Percentiles rank a stretch among this genome's conserved stretches.
phyloP scores from a whole-genome alignment of 2,113 vertebrate genomes.

The Callospermophilus lateralis region DNA sequence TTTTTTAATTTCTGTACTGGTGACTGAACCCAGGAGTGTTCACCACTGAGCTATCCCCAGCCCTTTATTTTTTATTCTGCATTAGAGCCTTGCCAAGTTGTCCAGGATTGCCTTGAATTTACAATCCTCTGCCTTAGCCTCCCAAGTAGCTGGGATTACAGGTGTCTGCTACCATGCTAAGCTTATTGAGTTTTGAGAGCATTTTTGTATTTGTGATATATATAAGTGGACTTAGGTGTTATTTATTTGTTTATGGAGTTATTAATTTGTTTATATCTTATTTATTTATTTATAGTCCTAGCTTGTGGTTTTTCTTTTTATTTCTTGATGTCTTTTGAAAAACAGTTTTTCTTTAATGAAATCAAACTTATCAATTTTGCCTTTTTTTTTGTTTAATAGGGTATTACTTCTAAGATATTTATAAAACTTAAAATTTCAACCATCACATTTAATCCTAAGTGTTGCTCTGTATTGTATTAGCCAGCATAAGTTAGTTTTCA shows the following conservation, averaged over 20 bases:
- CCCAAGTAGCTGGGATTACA: too few species aligned
- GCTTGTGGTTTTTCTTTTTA: background rate
- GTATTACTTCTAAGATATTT: background rate
- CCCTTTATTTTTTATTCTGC: too few species aligned
- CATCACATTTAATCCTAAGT: background rate
- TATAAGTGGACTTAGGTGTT: background rate
- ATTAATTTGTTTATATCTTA: background rate
- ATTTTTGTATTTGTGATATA: background rate
- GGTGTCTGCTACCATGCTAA: background rate
- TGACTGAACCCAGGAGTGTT: too few species aligned
- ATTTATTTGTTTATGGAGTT: too few species aligned
- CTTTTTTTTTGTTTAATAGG: background rate
- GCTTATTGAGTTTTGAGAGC: background rate
- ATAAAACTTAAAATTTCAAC: background rate
- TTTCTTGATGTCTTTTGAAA: too few species aligned
- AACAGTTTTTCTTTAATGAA: too few species aligned
- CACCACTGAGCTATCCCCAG: too few species aligned
- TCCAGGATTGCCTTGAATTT: too few species aligned
- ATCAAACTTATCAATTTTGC: too few species aligned
- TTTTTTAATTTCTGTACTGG: too few species aligned
- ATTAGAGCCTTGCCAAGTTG: too few species aligned
- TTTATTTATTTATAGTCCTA: background rate
- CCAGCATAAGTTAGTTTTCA: background rate
- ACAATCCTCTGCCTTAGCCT: too few species aligned
- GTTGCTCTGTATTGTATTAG: background rate